phyloP scores from a whole-genome alignment of 2,113 vertebrate species.

The Oncorhynchus clarkii region DNA sequence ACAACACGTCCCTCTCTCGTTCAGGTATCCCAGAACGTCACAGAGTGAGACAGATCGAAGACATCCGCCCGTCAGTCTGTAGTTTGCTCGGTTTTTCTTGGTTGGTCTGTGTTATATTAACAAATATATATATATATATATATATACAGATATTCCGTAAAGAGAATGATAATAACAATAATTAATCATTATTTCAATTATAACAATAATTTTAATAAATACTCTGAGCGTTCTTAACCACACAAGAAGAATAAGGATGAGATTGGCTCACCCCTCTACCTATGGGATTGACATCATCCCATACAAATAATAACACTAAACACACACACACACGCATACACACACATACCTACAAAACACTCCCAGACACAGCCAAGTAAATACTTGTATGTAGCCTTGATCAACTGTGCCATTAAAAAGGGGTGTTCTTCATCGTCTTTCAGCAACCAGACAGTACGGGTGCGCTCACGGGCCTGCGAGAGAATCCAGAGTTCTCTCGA shows the following conservation, averaged over 20 bases:
- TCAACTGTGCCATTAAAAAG: conserved; percentile 24
- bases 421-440: background rate
- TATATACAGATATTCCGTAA: conserved; percentile 58
- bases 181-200: conserved; percentile 60
- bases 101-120: conserved; percentile 56
- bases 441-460: background rate
- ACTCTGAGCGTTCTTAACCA: conserved; percentile 71
- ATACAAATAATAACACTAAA: conserved; percentile 48
- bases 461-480: conserved; percentile 6
- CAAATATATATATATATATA: conserved; percentile 47
- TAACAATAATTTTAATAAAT: conserved; percentile 81
- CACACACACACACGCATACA: conserved; percentile 9
- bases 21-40: conserved; percentile 52
- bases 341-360: conserved; percentile 26
- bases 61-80: conserved; percentile 18
- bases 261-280: conserved; percentile 50
- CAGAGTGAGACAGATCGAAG: conserved; percentile 2
- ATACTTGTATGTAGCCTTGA: conserved; percentile 44
- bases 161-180: conserved; percentile 48
- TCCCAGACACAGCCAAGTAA: conserved; percentile 11
- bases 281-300: conserved; percentile 58
- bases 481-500: background rate
- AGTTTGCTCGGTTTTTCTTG: conserved; percentile 46
- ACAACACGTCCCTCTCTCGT: conserved; percentile 49
- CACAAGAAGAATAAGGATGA: conserved; percentile 57